Evolutionary conservation across 1,140 invertebrate genomes (phyloP), one percentile per base, ranked within the genome.

Genomic region (Druon quercuslanigerum): DNA sequence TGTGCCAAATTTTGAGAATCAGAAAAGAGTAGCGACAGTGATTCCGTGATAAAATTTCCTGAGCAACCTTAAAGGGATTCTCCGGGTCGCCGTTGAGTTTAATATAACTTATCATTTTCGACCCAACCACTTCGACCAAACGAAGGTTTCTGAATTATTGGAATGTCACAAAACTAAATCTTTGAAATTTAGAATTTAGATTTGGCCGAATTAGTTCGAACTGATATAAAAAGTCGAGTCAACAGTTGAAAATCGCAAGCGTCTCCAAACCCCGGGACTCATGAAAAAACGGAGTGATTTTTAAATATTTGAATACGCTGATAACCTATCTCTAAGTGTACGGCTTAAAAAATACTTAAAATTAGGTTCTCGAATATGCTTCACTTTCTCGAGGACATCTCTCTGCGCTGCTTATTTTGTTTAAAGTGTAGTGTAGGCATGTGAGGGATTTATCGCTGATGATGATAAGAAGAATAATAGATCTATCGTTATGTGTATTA

Each of bases 171-270:
- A 66, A 66, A 33, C 12, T 3, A 56, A 19, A 19, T 54, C 16
- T 16, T 54, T 54, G n/a, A 9, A 7, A 19, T n/a, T 17, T 17
- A 17, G 17, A 9, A 17, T 54, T 57, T 57, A 12, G 33, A 66
- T 66, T 66, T 66, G 60, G 33, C 40, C 60, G 60, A 66, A 66
- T 46, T 66, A 46, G 33, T 66, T 40, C 33, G 60, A 25, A 66
- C 16, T 40, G 19, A 66, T 14, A 17, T 74, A 66, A 19, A 71
- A 46, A 56, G n/a, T 74, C 73, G 72, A 73, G 79, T 75, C 56
- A 84, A 86, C 84, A 85, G 85, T 87, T 86, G 84, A 84, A 86
- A 86, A 85, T 86, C 80, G 81, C 77, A 78, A 81, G 74, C 77
- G 74, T 79, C 79, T 82, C 79, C 57, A 76, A 82, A 83, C 56